Evolutionary conservation across 2,797 vertebrate species (phyloP), one percentile per base, ranked within the genome.

Genomic region (Mormyrus proboscirostris): DNA sequence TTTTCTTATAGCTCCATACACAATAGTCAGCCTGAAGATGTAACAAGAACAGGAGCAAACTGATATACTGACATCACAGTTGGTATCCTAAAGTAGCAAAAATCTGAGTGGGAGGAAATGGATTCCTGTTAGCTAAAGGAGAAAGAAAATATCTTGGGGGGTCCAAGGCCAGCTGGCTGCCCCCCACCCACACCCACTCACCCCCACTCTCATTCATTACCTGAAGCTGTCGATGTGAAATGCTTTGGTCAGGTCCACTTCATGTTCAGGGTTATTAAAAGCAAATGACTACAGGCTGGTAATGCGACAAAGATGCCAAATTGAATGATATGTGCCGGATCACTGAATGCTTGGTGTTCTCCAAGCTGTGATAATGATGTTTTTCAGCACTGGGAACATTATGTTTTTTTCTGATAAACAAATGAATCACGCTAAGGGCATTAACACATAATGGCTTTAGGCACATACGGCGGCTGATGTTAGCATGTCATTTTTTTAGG

Each of bases 321-420:
- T 55, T 29, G 86, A 87, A 19, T 19, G 14, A 41, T 29, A 51
- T 5, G 38, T 16, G 7, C 14, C 6, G 25, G 51, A 59, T 57
- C 53, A 33, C 51, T 87, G 53, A 87, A 57, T 33, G 29, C 49
- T 38, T 59, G 49, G 50, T 59, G 33, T 41, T 57, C 53, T 57
- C 85, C 22, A 85, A 47, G 82, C 86, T 33, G 86, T 8, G 86
- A 25, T 87, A 59, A 85, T 85, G 82, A 51, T 85, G 82, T 85
- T 51, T 85, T 85, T 85, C 19, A 85, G 44, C n/a, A 38, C 22
- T 59, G 33, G 25, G 53, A 87, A 87, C 51, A 59, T 57, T 57
- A 51, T 57, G 14, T 41, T 87, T 87, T 87, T 86, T 87, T 33
- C 38, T 57, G 51, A 87, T 57, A 87, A 87, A 57, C 22, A 87